phyloP scores from a whole-genome alignment of 1,140 invertebrate genomes.

The Saccostrea cuccullata region DNA sequence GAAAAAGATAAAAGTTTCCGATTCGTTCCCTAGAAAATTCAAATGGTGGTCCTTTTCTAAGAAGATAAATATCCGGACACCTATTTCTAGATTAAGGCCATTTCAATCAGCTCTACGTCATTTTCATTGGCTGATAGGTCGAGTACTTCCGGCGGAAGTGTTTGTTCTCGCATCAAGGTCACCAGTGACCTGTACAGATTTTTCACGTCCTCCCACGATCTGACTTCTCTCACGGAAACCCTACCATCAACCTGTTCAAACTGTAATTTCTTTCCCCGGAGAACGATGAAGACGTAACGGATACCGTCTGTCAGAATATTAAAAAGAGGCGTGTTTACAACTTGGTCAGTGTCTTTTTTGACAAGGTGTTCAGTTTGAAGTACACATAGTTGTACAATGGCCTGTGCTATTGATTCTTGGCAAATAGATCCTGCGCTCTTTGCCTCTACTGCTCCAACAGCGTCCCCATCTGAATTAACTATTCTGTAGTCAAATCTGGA shows the following conservation, averaged over 20 bases:
- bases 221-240: not conserved
- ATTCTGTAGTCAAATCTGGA: constrained; percentile 35
- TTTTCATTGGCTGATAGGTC: no score
- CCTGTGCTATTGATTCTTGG: constrained; percentile 4
- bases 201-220: not conserved
- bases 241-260: not conserved
- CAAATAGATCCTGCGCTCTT: not conserved
- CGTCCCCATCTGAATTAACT: not conserved
- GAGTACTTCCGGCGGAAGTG: no score
- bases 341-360: not conserved
- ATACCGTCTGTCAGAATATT: constrained; percentile 33
- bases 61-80: no score
- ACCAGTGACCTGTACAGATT: not conserved
- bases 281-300: constrained; percentile 13
- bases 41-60: no score
- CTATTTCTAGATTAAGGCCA: no score
- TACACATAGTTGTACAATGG: not conserved
- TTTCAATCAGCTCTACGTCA: no score
- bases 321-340: not conserved
- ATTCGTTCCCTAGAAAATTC: no score
- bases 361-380: not conserved
- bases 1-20: no score
- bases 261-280: constrained; percentile 12
- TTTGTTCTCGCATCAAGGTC: no score
- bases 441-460: not conserved